Base-by-base conservation (phyloP, 2,113 vertebrate genomes). In the Acanthochromis polyacanthus region DNA sequence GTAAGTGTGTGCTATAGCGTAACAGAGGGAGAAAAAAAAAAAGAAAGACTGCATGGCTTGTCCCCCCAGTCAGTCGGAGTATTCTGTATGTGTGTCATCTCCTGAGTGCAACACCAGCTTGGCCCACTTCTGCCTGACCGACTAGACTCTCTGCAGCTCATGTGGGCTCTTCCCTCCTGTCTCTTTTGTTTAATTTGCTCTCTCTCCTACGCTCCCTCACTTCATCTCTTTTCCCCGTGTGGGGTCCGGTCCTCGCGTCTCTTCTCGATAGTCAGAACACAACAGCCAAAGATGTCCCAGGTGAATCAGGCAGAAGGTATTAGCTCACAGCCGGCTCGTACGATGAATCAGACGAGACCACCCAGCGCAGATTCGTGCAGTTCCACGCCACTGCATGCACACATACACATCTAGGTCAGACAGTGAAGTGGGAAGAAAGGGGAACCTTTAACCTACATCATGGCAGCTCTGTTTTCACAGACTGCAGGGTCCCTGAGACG, bases 111-210 rank as follows among this genome's bases (percentile, higher is more conserved):
- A 80, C 84, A 91, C 87, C 87, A 91, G 87, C 86, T 85, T 93
- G 92, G 90, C 92, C 92, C 88, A 91, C 92, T 93, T 92, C 90
- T 89, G 90, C 87, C 86, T 91, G 84, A 83, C 81, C 83, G 86
- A 86, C 84, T 87, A 87, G 84, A 88, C 91, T 88, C 91, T 88
- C 64, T 32, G 6, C 53, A 11, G 60, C 85, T 89, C 88, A 86
- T 90, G 75, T 72, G 77, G 74, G 68, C 83, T 83, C 75, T 74
- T 82, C 75, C 64, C 71, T 81, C 78, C 75, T 75, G 78, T 88
- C 84, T 81, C 85, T 88, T 85, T 85, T 85, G 75, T 83, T 85
- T 86, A 67, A 73, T 85, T 85, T 78, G 71, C 60, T 46, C 75
- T n/a, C 64, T 43, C 50, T 63, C 43, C 36, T 20, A 20, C 57